Evolutionary conservation across 2,888 invertebrate species (phyloP).

Genomic region (Aphodius sticticus): DNA sequence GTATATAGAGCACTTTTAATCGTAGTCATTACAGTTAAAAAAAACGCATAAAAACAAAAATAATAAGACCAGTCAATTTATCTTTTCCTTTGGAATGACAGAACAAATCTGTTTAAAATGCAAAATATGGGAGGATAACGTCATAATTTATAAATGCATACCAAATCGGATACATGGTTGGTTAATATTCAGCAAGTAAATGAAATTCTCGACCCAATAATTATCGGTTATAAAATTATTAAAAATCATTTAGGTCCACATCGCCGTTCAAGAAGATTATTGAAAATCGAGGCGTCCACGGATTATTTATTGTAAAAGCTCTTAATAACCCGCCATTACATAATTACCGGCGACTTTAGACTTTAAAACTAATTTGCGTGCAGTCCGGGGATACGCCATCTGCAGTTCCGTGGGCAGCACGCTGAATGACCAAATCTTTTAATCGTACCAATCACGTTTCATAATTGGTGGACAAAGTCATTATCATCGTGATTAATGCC

Average conservation of each 20-base stretch:
- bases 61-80: neutral
- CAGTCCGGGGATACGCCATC: neutral
- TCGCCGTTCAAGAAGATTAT: neutral
- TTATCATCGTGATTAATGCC: slow-evolving; percentile 22
- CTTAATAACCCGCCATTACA: neutral
- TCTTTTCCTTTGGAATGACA: neutral
- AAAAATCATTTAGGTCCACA: slow-evolving; percentile 4
- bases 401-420: neutral
- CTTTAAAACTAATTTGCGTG: slow-evolving; percentile 4
- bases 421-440: slow-evolving; percentile 7
- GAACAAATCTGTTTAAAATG: neutral
- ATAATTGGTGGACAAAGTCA: slow-evolving; percentile 23
- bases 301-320: slow-evolving; percentile 4
- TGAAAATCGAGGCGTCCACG: neutral
- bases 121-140: neutral
- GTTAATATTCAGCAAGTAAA: slow-evolving; percentile 4
- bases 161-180: neutral
- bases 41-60: no score
- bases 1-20: no score
- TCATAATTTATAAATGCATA: neutral
- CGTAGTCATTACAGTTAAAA: no score
- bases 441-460: slow-evolving; percentile 23
- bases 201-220: neutral
- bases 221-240: neutral
- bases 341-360: neutral